Evolutionary conservation across 2,888 invertebrate genomes (phyloP).

Genomic region (Coleophora deauratella): DNA sequence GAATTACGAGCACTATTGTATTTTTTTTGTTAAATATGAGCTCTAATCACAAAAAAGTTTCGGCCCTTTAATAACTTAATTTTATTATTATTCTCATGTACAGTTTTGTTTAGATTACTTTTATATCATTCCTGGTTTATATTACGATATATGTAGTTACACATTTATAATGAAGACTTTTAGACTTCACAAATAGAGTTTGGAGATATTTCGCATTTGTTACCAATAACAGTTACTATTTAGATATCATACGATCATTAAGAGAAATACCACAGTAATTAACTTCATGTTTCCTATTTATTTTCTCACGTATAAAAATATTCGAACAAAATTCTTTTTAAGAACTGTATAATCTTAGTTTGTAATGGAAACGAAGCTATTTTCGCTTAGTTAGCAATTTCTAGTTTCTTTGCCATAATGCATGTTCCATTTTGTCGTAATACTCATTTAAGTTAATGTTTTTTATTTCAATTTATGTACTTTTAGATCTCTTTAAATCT

Average conservation of each 20-base stretch:
- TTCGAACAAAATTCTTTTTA: constrained; percentile 12
- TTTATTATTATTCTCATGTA: constrained; percentile 29
- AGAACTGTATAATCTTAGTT: constrained; percentile 48
- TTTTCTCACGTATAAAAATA: no score
- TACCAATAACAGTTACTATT: constrained; percentile 68
- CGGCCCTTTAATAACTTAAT: no score
- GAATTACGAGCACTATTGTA: no score
- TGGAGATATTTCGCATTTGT: constrained; percentile 43
- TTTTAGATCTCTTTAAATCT: constrained; percentile 72
- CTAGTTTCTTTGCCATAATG: constrained; percentile 73
- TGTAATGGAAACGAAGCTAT: constrained; percentile 63
- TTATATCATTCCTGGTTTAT: constrained; percentile 55
- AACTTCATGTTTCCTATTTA: no score
- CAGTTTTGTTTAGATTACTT: constrained; percentile 55
- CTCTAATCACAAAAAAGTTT: no score
- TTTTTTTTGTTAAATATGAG: no score
- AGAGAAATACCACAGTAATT: neutral
- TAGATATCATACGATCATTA: constrained; percentile 17
- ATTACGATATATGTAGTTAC: constrained; percentile 24
- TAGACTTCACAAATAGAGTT: constrained; percentile 23
- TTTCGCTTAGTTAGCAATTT: constrained; percentile 69
- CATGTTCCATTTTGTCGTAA: constrained; percentile 74
- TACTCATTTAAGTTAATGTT: constrained; percentile 71
- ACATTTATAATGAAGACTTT: constrained; percentile 26
- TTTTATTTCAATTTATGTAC: constrained; percentile 58